Evolutionary conservation across 2,888 invertebrate species (phyloP).

Genomic region (Ophion obscuratus): DNA sequence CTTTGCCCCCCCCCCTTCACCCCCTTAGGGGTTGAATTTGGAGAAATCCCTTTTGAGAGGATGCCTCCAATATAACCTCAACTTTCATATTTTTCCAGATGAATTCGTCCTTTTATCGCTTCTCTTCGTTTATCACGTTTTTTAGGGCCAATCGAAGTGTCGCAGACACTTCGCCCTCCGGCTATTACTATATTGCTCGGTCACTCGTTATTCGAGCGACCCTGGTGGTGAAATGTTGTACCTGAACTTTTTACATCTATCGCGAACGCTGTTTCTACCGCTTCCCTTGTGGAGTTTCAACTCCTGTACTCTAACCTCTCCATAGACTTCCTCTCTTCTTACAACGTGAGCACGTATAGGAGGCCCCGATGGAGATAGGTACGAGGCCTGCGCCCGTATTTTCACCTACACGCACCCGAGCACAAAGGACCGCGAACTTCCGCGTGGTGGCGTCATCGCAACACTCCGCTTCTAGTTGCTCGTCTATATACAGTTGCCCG

Average conservation of each 20-base stretch:
- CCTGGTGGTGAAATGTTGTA: background rate
- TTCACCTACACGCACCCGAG: background rate
- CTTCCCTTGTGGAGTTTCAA: background rate
- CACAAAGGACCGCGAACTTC: constrained; percentile 43
- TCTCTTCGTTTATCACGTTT: no score
- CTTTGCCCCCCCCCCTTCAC: no score
- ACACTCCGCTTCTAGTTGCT: constrained; percentile 17
- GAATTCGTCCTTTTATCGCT: no score
- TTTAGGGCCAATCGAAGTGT: no score
- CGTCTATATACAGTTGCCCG: background rate
- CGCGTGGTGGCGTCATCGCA: constrained; percentile 23
- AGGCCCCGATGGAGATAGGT: background rate
- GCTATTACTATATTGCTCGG: no score
- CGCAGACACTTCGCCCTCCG: no score
- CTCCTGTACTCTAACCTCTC: background rate
- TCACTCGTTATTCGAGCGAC: background rate
- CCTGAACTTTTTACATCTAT: background rate
- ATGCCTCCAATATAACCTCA: no score
- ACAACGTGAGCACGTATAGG: background rate
- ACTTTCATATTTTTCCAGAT: no score
- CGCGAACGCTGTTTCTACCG: background rate
- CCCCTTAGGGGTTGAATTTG: no score
- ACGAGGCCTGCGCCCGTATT: background rate
- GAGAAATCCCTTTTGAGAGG: no score
- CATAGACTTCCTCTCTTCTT: background rate